phyloP scores from a whole-genome alignment of 2,888 invertebrate species.

The Luperina testacea region DNA sequence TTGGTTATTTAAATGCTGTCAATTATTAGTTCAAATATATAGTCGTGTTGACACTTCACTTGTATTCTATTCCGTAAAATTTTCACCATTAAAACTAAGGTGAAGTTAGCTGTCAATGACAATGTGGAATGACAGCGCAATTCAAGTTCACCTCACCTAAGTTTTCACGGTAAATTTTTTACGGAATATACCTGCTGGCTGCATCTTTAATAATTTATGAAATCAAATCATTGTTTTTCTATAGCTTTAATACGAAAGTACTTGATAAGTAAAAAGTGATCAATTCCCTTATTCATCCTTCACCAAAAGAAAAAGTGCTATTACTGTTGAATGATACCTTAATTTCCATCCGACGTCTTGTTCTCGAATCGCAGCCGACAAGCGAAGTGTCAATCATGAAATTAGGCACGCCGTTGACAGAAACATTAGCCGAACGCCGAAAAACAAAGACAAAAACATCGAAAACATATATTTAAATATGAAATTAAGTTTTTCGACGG shows the following conservation, averaged over 20 bases:
- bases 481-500: conserved; percentile 88
- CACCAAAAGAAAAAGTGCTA: conserved; percentile 46
- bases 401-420: conserved; percentile 68
- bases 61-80: conserved; percentile 23
- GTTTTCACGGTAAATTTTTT: background rate
- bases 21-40: conserved; percentile 40
- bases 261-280: conserved; percentile 24
- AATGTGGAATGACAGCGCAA: background rate
- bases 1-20: conserved; percentile 33
- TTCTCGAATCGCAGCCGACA: conserved; percentile 46
- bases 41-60: conserved; percentile 51
- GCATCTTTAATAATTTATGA: background rate
- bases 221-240: conserved; percentile 8
- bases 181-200: no score
- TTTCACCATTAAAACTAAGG: background rate
- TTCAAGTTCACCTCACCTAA: background rate
- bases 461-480: conserved; percentile 87
- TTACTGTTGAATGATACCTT: conserved; percentile 48
- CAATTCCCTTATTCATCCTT: conserved; percentile 24
- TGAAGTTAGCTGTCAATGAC: background rate
- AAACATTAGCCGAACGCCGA: conserved; percentile 66
- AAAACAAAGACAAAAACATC: conserved; percentile 71
- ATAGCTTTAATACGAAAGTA: conserved; percentile 28
- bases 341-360: conserved; percentile 48
- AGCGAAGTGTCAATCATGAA: conserved; percentile 66